These are phyloP conservation scores for Hapalemur alaotrensis DNA, from an alignment of 2,797 vertebrate species.

Conservation along the genomic window DNA sequence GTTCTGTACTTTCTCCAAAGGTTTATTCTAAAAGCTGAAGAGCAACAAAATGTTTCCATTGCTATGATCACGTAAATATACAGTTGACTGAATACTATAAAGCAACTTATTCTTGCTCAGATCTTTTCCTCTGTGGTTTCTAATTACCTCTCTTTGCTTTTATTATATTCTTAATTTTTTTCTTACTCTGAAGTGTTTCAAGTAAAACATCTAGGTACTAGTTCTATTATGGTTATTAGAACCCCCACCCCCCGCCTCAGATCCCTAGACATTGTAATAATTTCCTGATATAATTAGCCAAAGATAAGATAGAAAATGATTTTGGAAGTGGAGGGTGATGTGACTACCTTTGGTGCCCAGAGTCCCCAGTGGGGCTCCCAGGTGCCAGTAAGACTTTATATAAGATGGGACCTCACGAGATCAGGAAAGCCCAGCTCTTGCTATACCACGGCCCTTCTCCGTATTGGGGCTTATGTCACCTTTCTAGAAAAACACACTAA, in stretches of 20 bases:
- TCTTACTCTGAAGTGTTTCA: not conserved
- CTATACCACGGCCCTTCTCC: not conserved
- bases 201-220: not conserved
- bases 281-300: conserved; percentile 7
- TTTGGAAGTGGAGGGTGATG: not conserved
- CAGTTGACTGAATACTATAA: not conserved
- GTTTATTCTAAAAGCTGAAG: not conserved
- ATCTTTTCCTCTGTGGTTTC: not conserved
- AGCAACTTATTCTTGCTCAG: not conserved
- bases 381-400: not conserved
- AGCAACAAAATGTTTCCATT: not conserved
- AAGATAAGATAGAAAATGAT: not conserved
- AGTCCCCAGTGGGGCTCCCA: not conserved
- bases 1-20: not conserved
- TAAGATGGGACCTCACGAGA: not conserved
- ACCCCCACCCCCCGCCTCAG: not conserved
- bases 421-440: not conserved
- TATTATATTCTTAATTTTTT: not conserved
- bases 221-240: no score
- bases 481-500: not conserved
- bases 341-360: not conserved
- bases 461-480: not conserved
- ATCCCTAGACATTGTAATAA: not conserved
- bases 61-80: not conserved
- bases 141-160: not conserved